A percentile compares a stretch with the other conserved stretches of the same genome.
Conservation (phyloP, 2,888 invertebrate genomes). For the Anagyrus pseudococci region DNA sequence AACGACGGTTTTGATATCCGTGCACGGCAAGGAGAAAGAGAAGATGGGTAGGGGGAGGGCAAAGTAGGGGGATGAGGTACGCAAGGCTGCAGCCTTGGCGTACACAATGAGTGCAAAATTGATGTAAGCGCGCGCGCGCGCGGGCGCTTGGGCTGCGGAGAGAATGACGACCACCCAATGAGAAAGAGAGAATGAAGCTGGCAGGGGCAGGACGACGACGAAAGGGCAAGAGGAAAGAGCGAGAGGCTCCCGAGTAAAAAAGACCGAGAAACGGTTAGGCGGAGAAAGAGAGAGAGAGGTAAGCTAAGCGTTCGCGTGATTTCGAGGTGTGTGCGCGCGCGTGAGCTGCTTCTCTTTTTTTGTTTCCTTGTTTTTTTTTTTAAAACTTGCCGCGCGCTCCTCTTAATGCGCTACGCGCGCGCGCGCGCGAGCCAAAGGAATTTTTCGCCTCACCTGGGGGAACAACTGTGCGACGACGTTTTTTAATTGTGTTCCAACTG, state of each 20-base stretch:
- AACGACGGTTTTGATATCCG: background rate
- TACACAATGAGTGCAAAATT: conserved; percentile 35
- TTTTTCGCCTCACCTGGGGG: too few relatives aligned
- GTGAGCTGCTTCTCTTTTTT: conserved; percentile 12
- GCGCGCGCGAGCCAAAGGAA: too few relatives aligned
- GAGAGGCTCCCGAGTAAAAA: background rate
- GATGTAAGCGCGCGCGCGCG: conserved; percentile 29
- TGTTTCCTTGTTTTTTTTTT: too few relatives aligned
- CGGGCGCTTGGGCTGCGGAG: too few relatives aligned
- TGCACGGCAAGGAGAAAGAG: background rate
- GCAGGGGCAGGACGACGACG: too few relatives aligned
- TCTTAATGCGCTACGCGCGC: too few relatives aligned
- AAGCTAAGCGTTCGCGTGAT: conserved; percentile 8
- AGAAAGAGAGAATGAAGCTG: conserved; percentile 11
- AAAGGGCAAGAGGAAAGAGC: conserved; percentile 4
- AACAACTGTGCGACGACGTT: too few relatives aligned
- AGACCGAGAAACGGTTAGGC: conserved; percentile 6
- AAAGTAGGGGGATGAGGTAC: background rate
- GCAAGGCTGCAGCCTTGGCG: conserved; percentile 34
- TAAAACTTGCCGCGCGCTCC: too few relatives aligned
- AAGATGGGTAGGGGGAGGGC: conserved; percentile 7
- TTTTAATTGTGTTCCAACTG: too few relatives aligned
- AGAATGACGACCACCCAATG: conserved; percentile 38
- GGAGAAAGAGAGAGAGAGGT: conserved; percentile 1
- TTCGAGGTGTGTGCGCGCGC: background rate